These are phyloP conservation scores for Premnoplex brunnescens DNA, from an alignment of 2,797 vertebrate species.

Conservation along the genomic window DNA sequence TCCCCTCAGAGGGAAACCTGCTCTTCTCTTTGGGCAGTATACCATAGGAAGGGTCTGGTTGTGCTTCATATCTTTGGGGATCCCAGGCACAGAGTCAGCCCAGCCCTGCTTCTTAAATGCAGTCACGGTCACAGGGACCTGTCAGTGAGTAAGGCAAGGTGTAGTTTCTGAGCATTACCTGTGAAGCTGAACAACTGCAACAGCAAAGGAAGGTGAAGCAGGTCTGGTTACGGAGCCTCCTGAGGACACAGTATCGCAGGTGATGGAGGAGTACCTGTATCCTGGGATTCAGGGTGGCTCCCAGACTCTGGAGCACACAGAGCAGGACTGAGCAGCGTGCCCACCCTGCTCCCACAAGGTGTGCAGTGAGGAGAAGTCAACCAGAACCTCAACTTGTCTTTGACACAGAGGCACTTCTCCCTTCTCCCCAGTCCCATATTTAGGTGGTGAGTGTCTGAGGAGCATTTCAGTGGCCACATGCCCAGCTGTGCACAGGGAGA, in stretches of 20 bases:
- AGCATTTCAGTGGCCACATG: neutral
- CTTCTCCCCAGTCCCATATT: fast-evolving
- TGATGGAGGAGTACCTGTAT: fast-evolving
- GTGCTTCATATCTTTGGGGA: fast-evolving
- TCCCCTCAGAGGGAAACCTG: neutral
- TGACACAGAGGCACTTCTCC: neutral
- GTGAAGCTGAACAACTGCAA: neutral
- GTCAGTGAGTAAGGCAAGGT: neutral
- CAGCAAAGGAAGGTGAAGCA: neutral
- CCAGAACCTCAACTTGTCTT: fast-evolving
- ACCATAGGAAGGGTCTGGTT: fast-evolving
- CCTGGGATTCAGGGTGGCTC: neutral
- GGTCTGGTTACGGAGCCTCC: neutral
- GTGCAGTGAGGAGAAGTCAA: fast-evolving
- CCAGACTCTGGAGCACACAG: fast-evolving
- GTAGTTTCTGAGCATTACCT: neutral
- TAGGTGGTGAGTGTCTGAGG: fast-evolving
- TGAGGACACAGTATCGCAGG: neutral
- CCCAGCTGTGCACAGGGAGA: neutral
- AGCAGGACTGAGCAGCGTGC: fast-evolving
- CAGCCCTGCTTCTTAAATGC: neutral
- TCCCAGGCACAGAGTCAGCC: neutral
- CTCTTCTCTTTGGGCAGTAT: fast-evolving
- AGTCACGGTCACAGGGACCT: fast-evolving
- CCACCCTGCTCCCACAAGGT: fast-evolving